Percentiles rank a stretch among this genome's conserved stretches.
Conservation (phyloP, 2,797 vertebrate genomes). For the Typhlichthys subterraneus region DNA sequence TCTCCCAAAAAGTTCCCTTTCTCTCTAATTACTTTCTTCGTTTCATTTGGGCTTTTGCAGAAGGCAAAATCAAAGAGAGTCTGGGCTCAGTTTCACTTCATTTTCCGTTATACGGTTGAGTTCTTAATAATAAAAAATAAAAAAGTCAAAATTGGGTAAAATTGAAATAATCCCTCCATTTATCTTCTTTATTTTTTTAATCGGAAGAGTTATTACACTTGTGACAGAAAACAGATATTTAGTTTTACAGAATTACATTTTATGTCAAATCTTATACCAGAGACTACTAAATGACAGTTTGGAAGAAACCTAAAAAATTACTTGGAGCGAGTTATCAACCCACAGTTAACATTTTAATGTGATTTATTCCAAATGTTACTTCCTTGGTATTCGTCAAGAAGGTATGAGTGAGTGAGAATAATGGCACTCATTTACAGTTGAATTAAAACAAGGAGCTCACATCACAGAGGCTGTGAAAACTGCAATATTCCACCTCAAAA, state of each 20-base stretch:
- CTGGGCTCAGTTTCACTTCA: slow-evolving; percentile 67
- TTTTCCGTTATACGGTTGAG: slow-evolving; percentile 68
- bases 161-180: slow-evolving; percentile 72
- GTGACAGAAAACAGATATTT: slow-evolving; percentile 70
- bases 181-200: slow-evolving; percentile 78
- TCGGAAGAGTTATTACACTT: slow-evolving; percentile 71
- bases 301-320: slow-evolving; percentile 62
- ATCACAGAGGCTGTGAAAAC: slow-evolving; percentile 76
- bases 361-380: slow-evolving; percentile 55
- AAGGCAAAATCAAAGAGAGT: slow-evolving; percentile 45
- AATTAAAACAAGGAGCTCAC: slow-evolving; percentile 79
- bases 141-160: slow-evolving; percentile 70
- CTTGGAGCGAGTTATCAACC: slow-evolving; percentile 76
- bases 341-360: slow-evolving; percentile 74
- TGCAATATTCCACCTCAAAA: slow-evolving; percentile 79
- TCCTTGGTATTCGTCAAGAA: slow-evolving; percentile 52
- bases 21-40: slow-evolving; percentile 76
- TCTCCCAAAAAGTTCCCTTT: slow-evolving; percentile 70
- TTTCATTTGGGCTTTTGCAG: slow-evolving; percentile 73
- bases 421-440: slow-evolving; percentile 77
- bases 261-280: slow-evolving; percentile 54
- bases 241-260: slow-evolving; percentile 65
- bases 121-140: slow-evolving; percentile 70
- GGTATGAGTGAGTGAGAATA: slow-evolving; percentile 75
- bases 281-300: slow-evolving; percentile 51